A percentile compares a stretch with the other conserved stretches of the same genome.
phyloP scores from a whole-genome alignment of 2,797 vertebrate genomes.

The Protosalanx chinensis region DNA sequence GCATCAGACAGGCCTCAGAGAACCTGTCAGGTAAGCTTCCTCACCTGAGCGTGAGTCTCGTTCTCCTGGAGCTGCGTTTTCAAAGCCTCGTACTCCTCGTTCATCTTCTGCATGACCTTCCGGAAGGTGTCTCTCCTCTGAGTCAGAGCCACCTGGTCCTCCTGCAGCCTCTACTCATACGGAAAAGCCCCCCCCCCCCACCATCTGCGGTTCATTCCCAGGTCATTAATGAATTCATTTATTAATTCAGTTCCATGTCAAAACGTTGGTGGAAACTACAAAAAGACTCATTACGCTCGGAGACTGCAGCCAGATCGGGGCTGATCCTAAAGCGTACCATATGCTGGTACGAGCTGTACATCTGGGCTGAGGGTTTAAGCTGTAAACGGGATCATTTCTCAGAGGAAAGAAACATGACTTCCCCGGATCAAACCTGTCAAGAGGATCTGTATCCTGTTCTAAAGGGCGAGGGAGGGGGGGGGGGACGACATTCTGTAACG shows the following conservation, averaged over 20 bases:
- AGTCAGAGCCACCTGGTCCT: constrained; percentile 77
- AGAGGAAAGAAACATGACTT: constrained; percentile 25
- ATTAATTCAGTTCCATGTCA: background rate
- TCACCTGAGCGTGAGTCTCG: constrained; percentile 91
- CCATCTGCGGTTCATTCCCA: background rate
- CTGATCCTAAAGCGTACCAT: background rate
- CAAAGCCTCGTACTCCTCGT: constrained; percentile 72
- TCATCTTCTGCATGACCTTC: constrained; percentile 78
- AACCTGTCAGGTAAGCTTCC: background rate
- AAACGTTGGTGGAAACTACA: background rate
- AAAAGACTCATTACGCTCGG: background rate
- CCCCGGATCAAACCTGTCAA: constrained; percentile 34
- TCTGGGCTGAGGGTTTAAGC: background rate
- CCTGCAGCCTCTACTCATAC: constrained; percentile 79
- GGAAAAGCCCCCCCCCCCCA: background rate
- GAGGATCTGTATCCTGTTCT: constrained; percentile 37
- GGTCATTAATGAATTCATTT: background rate
- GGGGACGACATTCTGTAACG: background rate
- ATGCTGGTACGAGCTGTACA: background rate
- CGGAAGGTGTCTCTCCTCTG: constrained; percentile 73
- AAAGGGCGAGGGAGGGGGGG: background rate
- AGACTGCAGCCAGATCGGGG: background rate
- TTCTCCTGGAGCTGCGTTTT: constrained; percentile 86
- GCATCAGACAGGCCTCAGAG: background rate
- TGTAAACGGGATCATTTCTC: constrained; percentile 19